These are phyloP conservation scores for Globodera ellingtonae DNA, from an alignment of 1,140 invertebrate genomes.

Conservation along the genomic window DNA sequence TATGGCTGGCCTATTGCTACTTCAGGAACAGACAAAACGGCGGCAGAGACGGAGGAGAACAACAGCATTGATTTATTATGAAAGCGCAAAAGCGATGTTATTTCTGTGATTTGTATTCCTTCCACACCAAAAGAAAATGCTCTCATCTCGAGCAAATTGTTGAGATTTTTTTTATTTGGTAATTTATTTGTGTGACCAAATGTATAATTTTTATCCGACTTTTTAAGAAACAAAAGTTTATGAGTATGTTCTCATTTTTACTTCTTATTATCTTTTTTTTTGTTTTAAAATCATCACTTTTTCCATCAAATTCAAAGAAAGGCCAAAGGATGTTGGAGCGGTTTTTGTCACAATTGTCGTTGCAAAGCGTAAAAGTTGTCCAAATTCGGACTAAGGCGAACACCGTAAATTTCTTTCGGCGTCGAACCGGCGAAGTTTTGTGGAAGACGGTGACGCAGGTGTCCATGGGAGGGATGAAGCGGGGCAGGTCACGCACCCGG, in stretches of 20 bases:
- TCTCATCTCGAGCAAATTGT: neutral
- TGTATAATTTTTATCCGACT: too few species aligned
- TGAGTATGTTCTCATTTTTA: too few species aligned
- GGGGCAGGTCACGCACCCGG: constrained; percentile 84
- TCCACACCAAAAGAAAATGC: neutral
- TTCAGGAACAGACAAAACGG: constrained; percentile 33
- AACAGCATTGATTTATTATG: constrained; percentile 1
- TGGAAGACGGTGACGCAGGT: constrained; percentile 93
- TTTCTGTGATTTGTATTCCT: constrained; percentile 6
- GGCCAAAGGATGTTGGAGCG: constrained; percentile 8
- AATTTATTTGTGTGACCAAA: too few species aligned
- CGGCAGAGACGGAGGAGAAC: constrained; percentile 4
- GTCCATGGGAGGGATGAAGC: constrained; percentile 89
- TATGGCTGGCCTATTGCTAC: constrained; percentile 40
- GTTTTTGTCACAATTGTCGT: neutral
- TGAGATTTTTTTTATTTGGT: neutral
- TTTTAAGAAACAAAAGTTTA: too few species aligned
- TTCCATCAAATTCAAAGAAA: neutral
- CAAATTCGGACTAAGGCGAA: constrained; percentile 31
- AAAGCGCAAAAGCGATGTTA: neutral
- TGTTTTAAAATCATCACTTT: constrained; percentile 9
- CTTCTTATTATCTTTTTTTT: constrained; percentile 25
- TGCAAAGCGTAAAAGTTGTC: constrained; percentile 10
- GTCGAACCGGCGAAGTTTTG: constrained; percentile 74
- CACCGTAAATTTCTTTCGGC: constrained; percentile 64